Conservation (phyloP, 2,797 vertebrate species). For the Danionella dracula region DNA sequence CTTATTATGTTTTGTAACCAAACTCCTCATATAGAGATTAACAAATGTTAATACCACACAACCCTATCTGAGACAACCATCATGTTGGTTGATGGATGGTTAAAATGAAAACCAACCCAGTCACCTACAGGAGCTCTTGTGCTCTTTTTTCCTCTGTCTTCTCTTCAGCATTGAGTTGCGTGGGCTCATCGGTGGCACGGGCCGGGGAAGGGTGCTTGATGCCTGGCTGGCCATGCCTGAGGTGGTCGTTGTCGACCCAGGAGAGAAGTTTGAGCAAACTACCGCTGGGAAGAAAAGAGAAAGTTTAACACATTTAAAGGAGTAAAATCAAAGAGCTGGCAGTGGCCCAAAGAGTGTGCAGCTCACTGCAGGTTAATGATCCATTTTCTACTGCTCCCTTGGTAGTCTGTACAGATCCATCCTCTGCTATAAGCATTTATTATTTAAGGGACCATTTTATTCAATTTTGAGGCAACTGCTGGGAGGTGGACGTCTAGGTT, state of each 20-base stretch:
- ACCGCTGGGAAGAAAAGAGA: conserved; percentile 66
- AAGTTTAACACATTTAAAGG: background rate
- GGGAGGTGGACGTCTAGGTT: conserved; percentile 1
- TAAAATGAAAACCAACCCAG: background rate
- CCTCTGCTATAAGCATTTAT: background rate
- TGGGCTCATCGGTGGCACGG: conserved; percentile 87
- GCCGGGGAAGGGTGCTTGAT: conserved; percentile 82
- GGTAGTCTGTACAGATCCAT: background rate
- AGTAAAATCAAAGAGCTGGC: background rate
- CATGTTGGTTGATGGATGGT: background rate
- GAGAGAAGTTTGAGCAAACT: conserved; percentile 86
- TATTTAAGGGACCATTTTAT: background rate
- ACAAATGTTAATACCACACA: too few species aligned
- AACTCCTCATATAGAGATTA: too few species aligned
- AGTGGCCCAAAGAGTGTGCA: background rate
- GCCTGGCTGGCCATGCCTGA: conserved; percentile 83
- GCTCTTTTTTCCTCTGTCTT: conserved; percentile 86
- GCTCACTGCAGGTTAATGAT: conserved; percentile 1
- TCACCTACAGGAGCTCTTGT: conserved; percentile 86
- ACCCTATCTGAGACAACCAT: too few species aligned
- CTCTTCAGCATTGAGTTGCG: conserved; percentile 86
- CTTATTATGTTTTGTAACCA: too few species aligned
- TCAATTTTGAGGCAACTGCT: conserved; percentile 1
- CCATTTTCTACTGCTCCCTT: background rate
- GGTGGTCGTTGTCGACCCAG: conserved; percentile 75